Evolutionary conservation across 2,888 invertebrate genomes (phyloP), one percentile per base, ranked within the genome.

Genomic region (Clostera curtula): DNA sequence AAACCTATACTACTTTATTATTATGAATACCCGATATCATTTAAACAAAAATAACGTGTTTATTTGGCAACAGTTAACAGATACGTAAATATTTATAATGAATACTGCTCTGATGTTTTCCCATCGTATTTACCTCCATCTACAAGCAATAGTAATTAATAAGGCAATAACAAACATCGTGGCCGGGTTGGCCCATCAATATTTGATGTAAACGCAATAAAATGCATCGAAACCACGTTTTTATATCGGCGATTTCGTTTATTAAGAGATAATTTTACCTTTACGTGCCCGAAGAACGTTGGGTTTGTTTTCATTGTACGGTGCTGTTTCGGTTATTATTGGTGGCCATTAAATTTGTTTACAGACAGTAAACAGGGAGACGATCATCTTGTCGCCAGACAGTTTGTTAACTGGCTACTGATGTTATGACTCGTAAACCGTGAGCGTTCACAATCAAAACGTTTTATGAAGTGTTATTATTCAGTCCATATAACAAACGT

Each of bases 181-280:
- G 60, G 56, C 57, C 48, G 57, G 69, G 64, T 54, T 57, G 56
- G 49, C 61, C 57, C 60, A 69, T 74, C 66, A 70, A 70, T 67
- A 56, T 53, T 49, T 53, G 56, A 61, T 62, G 65, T 53, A 42
- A 44, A 38, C 43, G 40, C 67, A 56, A 68, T 72, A 70, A 74
- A 73, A 66, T 63, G 66, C 62, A 70, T 57, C 53, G 63, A 57
- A 68, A 69, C 63, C 71, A 67, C 63, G 67, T 69, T 80, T 79
- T 79, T 73, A 76, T 59, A 52, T 61, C 58, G 49, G 50, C 54
- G 68, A 68, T 71, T 76, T 55, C 53, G 64, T 77, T 80, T 80
- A 82, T 80, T 75, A 74, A 79, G 80, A 80, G 72, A 79, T 80
- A 77, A 79, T 74, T 70, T 68, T 74, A 80, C 82, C 80, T 79